Evolutionary conservation across 2,888 invertebrate species (phyloP).

Genomic region (Conomelus anceps): DNA sequence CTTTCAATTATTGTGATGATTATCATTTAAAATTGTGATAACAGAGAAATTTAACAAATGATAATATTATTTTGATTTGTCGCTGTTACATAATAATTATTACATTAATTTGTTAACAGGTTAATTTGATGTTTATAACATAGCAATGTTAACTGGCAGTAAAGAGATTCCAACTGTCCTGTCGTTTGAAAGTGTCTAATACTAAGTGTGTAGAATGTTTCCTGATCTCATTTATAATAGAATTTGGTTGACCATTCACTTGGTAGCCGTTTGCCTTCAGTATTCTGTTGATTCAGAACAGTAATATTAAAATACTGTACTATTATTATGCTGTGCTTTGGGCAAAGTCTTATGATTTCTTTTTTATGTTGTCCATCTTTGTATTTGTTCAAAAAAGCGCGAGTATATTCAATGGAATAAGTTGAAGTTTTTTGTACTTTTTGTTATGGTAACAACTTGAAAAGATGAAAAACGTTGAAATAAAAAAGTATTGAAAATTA

Average conservation of each 20-base stretch:
- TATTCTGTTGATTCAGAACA: not conserved
- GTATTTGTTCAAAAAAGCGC: not conserved
- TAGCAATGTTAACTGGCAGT: not conserved
- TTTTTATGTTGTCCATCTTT: not conserved
- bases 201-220: not conserved
- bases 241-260: not conserved
- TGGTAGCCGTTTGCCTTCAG: not conserved
- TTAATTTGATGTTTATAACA: not conserved
- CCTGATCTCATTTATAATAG: not conserved
- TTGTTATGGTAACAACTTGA: slow-evolving; percentile 30
- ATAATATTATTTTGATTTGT: slow-evolving; percentile 10
- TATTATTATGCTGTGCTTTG: not conserved
- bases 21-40: not conserved
- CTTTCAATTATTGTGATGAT: not conserved
- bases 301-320: not conserved
- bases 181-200: not conserved
- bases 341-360: not conserved
- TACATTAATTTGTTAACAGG: not conserved
- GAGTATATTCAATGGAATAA: slow-evolving; percentile 14
- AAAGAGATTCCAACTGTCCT: not conserved
- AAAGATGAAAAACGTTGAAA: slow-evolving; percentile 19
- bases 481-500: slow-evolving; percentile 16
- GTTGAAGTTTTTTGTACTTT: slow-evolving; percentile 33
- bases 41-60: not conserved
- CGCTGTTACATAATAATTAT: slow-evolving; percentile 1